These are phyloP conservation scores for Pyrrhosoma nymphula DNA, from an alignment of 2,888 invertebrate genomes.

Conservation along the genomic window DNA sequence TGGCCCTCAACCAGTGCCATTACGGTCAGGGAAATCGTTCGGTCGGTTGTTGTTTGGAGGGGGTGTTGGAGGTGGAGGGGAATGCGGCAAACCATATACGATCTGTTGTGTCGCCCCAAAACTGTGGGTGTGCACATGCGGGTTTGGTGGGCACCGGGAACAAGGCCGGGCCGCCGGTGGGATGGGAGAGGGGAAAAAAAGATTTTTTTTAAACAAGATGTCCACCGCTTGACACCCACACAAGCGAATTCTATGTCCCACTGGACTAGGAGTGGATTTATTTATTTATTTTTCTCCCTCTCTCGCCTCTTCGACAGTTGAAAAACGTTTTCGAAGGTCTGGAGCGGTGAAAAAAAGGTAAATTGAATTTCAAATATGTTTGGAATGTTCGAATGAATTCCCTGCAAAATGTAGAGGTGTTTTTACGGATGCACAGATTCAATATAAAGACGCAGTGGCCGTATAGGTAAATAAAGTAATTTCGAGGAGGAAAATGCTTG, in stretches of 20 bases:
- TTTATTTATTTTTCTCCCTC: not conserved
- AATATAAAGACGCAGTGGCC: not conserved
- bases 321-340: not conserved
- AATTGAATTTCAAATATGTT: not conserved
- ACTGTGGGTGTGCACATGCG: not conserved
- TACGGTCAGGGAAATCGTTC: not conserved
- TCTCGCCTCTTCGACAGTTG: not conserved
- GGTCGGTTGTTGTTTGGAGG: not conserved
- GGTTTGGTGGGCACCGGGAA: not conserved
- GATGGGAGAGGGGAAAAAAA: not conserved
- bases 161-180: not conserved
- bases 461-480: too few species aligned
- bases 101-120: not conserved
- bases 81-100: constrained; percentile 9
- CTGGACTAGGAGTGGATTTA: not conserved
- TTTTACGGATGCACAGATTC: not conserved
- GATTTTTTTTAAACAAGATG: constrained; percentile 20
- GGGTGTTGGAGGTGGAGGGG: not conserved
- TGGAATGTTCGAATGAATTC: not conserved
- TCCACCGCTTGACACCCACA: not conserved
- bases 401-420: not conserved
- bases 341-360: not conserved
- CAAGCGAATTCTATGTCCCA: not conserved
- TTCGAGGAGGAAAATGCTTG: too few species aligned
- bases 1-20: not conserved